phyloP scores from a whole-genome alignment of 2,888 invertebrate species.

The Agelastica alni region DNA sequence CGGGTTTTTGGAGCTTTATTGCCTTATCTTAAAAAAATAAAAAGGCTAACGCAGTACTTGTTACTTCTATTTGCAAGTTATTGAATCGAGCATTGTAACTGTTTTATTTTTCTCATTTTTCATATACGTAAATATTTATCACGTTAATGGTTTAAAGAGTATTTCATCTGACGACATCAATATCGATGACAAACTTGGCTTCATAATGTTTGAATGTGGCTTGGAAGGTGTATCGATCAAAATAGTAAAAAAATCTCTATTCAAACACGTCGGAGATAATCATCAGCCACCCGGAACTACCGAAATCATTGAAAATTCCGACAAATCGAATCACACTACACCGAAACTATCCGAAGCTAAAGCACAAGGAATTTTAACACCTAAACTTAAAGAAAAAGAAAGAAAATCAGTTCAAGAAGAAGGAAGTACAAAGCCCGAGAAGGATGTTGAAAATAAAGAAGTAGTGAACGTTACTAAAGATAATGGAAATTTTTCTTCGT shows the following conservation, averaged over 20 bases:
- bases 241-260: slow-evolving; percentile 74
- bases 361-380: slow-evolving; percentile 16
- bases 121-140: too few species aligned
- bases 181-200: slow-evolving; percentile 73
- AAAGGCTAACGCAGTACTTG: too few species aligned
- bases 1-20: too few species aligned
- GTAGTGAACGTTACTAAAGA: slow-evolving; percentile 58
- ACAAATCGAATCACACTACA: slow-evolving; percentile 39
- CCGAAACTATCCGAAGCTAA: slow-evolving; percentile 36
- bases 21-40: too few species aligned
- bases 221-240: slow-evolving; percentile 88
- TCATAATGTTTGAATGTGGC: slow-evolving; percentile 97
- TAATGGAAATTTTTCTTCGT: slow-evolving; percentile 80
- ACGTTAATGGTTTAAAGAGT: too few species aligned
- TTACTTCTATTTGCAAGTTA: too few species aligned
- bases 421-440: slow-evolving; percentile 26
- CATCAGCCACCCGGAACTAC: slow-evolving; percentile 35
- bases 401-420: slow-evolving; percentile 30
- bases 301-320: slow-evolving; percentile 34
- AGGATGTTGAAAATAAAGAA: slow-evolving; percentile 40
- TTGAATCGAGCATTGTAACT: too few species aligned
- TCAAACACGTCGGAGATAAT: slow-evolving; percentile 62
- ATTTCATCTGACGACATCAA: slow-evolving; percentile 52
- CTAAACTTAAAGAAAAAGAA: slow-evolving; percentile 29
- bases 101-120: too few species aligned